Evolutionary conservation across 35 echinoderm and acorn worm genomes (phyloP).

Genomic region (Chiridota heheva): DNA sequence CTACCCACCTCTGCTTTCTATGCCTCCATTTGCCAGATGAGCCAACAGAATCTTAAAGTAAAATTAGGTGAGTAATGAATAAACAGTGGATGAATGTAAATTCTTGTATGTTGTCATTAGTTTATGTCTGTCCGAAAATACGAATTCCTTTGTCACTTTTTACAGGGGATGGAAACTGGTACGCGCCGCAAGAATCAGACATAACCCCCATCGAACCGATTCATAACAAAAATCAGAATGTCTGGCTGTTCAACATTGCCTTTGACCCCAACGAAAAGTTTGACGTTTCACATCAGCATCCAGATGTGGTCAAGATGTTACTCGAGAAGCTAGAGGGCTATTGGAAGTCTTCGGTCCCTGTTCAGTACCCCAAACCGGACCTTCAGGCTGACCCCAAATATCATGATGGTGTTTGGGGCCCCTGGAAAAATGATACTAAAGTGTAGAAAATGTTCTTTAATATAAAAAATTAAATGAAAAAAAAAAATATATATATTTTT

Average conservation of each 20-base stretch:
- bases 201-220: conserved; percentile 9
- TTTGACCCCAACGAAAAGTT: neutral
- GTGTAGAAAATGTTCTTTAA: no score
- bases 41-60: no score
- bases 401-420: conserved; percentile 34
- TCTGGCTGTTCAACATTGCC: conserved; percentile 41
- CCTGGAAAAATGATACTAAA: no score
- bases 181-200: conserved; percentile 27
- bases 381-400: neutral
- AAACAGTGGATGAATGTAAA: no score
- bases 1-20: no score
- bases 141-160: no score
- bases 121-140: no score
- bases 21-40: no score
- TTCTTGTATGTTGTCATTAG: no score
- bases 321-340: conserved; percentile 14
- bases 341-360: conserved; percentile 13
- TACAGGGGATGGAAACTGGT: conserved; percentile 26
- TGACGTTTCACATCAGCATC: neutral
- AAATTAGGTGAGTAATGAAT: no score
- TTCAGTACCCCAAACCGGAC: neutral
- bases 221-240: neutral
- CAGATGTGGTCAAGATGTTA: conserved; percentile 10
- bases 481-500: no score
- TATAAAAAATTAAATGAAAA: no score